phyloP scores from a whole-genome alignment of 2,888 invertebrate genomes.

The Chydorus sphaericus region DNA sequence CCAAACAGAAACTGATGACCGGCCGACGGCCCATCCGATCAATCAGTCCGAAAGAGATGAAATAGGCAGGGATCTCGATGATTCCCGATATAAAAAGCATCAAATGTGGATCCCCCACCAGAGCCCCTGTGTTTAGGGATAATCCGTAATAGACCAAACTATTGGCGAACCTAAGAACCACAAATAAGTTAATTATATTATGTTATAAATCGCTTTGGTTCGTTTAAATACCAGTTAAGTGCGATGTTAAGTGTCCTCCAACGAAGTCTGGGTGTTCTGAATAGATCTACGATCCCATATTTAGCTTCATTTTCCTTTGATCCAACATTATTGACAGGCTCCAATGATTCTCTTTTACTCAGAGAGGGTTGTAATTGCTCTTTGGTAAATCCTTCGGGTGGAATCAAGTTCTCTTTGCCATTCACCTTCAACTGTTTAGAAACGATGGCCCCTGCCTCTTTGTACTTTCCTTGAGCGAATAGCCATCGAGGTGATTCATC shows the following conservation, averaged over 20 bases:
- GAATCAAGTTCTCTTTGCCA: conserved; percentile 19
- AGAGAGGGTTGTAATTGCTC: not conserved
- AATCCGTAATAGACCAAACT: conserved; percentile 73
- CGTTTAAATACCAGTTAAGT: conserved; percentile 61
- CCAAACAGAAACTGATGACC: conserved; percentile 58
- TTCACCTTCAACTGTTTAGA: conserved; percentile 38
- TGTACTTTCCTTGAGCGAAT: conserved; percentile 61
- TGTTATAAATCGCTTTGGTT: too few species aligned
- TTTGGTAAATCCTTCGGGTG: conserved; percentile 25
- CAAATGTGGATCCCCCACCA: conserved; percentile 67
- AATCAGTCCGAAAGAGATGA: conserved; percentile 51
- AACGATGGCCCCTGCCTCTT: conserved; percentile 58
- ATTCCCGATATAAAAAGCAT: conserved; percentile 61
- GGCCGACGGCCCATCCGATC: conserved; percentile 60
- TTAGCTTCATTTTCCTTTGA: too few species aligned
- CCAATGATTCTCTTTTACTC: too few species aligned
- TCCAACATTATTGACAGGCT: too few species aligned
- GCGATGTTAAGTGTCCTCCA: conserved; percentile 66
- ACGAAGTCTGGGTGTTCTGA: conserved; percentile 61
- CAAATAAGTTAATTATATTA: too few species aligned
- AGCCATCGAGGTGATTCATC: conserved; percentile 80
- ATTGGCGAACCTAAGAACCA: conserved; percentile 65
- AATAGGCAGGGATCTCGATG: conserved; percentile 68
- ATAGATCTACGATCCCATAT: conserved; percentile 32
- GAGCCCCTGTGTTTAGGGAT: conserved; percentile 60